phyloP scores from a whole-genome alignment of 2,797 vertebrate genomes.

The Setipinna tenuifilis region DNA sequence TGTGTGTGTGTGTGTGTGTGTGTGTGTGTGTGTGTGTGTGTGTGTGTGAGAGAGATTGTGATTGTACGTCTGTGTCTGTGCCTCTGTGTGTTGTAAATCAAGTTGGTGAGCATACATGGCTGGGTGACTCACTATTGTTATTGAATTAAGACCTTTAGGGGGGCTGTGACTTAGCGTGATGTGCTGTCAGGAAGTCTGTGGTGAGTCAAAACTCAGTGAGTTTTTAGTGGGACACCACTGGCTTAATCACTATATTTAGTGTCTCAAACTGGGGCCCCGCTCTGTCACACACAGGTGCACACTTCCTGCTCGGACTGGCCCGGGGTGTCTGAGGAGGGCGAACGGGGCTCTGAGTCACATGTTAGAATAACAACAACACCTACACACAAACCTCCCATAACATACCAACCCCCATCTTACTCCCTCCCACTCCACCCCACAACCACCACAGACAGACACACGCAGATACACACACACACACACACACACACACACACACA shows the following conservation, averaged over 20 bases:
- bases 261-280: neutral
- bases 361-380: neutral
- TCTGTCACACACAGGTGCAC: neutral
- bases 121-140: neutral
- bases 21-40: neutral
- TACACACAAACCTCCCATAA: neutral
- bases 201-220: neutral
- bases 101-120: neutral
- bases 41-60: neutral
- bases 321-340: neutral
- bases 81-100: neutral
- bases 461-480: too few species aligned
- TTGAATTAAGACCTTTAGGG: neutral
- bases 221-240: neutral
- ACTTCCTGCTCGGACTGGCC: neutral
- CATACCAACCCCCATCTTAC: neutral
- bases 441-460: neutral
- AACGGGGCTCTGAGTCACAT: neutral
- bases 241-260: slow-evolving; percentile 17
- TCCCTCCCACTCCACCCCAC: neutral
- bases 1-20: slow-evolving; percentile 12
- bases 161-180: neutral
- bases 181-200: slow-evolving; percentile 6
- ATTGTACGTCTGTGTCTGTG: neutral
- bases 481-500: too few species aligned